phyloP scores from a whole-genome alignment of 2,888 invertebrate genomes.

The Eilema griseolum region DNA sequence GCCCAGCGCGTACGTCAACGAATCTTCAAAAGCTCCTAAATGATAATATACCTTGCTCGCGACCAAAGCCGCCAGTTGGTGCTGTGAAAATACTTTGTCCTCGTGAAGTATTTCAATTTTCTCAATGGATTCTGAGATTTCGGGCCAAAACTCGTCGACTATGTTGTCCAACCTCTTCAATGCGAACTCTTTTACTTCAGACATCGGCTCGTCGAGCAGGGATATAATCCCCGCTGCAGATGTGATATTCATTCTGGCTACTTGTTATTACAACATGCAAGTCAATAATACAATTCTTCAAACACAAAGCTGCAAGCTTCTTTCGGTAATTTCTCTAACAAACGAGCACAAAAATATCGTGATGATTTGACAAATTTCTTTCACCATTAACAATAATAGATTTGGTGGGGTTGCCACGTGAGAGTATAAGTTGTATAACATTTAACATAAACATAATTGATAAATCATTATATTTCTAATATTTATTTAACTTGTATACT shows the following conservation, averaged over 20 bases:
- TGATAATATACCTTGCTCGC: conserved; percentile 99
- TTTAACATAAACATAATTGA: too few relatives aligned
- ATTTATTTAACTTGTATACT: too few relatives aligned
- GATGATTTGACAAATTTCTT: conserved; percentile 83
- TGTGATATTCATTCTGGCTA: conserved; percentile 80
- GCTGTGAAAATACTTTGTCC: conserved; percentile 95
- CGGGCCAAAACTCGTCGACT: conserved; percentile 99
- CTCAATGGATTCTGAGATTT: conserved; percentile 98
- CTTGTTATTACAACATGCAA: conserved; percentile 41
- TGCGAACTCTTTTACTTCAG: conserved; percentile 97
- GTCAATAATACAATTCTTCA: conserved; percentile 29
- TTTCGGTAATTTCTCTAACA: conserved; percentile 39
- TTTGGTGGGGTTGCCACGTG: not conserved
- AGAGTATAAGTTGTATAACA: not conserved
- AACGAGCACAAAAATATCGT: conserved; percentile 58
- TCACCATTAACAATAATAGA: conserved; percentile 56
- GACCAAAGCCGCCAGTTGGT: conserved; percentile 97
- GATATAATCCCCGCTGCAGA: conserved; percentile 96
- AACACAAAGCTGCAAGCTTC: conserved; percentile 21
- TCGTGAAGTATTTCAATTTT: conserved; percentile 99
- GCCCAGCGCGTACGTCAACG: conserved; percentile 98
- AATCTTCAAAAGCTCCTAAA: conserved; percentile 98
- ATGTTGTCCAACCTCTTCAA: conserved; percentile 96
- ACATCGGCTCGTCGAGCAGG: conserved; percentile 97
- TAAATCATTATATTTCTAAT: too few relatives aligned